Conservation (phyloP, 2,797 vertebrate species). For the Myotis myotis region DNA sequence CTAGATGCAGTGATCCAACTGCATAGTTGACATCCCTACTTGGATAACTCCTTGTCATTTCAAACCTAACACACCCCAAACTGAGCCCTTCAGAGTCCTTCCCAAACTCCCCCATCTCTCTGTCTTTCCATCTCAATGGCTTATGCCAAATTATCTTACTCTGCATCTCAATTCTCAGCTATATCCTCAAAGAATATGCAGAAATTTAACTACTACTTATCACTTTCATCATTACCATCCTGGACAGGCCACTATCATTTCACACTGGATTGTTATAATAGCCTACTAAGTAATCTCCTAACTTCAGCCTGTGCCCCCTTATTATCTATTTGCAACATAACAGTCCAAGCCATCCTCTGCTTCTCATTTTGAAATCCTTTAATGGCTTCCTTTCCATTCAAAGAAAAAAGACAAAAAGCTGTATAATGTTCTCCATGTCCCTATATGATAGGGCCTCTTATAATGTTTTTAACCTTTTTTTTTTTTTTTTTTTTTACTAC, state of each 20-base stretch:
- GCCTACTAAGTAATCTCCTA: background rate
- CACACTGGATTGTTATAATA: background rate
- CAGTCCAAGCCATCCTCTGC: background rate
- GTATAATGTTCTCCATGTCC: background rate
- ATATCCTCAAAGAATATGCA: background rate
- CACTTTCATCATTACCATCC: background rate
- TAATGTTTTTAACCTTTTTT: background rate
- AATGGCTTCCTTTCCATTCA: background rate
- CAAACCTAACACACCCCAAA: background rate
- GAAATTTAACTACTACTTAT: background rate
- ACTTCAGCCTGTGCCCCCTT: background rate
- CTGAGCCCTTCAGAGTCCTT: background rate
- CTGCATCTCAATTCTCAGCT: background rate
- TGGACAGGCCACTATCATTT: background rate
- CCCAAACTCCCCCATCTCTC: background rate
- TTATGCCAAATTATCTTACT: background rate
- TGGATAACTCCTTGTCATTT: background rate
- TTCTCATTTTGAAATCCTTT: background rate
- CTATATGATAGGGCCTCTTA: background rate
- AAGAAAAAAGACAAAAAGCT: background rate
- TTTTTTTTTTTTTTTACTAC: background rate
- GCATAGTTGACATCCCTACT: background rate
- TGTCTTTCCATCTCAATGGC: background rate
- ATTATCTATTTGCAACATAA: background rate
- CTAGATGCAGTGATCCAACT: background rate